A percentile compares a stretch with the other conserved stretches of the same genome.
Conservation (phyloP, 2,113 vertebrate species). For the Myiopsitta monachus region DNA sequence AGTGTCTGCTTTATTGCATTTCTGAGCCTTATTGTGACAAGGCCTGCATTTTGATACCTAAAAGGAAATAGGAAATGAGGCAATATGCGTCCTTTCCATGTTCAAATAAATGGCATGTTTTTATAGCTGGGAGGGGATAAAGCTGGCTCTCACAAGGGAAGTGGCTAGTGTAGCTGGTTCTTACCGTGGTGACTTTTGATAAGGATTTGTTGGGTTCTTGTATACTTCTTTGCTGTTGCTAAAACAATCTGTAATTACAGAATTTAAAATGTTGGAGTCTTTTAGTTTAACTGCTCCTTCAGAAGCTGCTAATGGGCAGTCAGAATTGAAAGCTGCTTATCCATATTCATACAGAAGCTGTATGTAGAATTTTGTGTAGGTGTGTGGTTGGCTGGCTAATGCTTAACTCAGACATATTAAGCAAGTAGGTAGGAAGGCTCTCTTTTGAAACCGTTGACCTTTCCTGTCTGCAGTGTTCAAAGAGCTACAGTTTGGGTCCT, state of each 20-base stretch:
- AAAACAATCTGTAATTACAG: neutral
- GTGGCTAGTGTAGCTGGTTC: neutral
- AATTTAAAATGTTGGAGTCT: neutral
- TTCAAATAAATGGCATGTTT: slow-evolving; percentile 52
- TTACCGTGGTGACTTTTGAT: neutral
- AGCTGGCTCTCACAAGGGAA: slow-evolving; percentile 29
- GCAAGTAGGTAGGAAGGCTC: neutral
- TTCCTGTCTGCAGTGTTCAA: neutral
- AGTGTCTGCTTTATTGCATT: neutral
- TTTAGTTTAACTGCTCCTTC: neutral
- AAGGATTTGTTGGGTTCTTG: slow-evolving; percentile 13
- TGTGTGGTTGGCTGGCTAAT: neutral
- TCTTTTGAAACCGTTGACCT: neutral
- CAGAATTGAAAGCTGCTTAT: neutral
- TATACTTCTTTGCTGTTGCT: neutral
- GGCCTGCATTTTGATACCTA: slow-evolving; percentile 7
- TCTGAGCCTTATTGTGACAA: neutral
- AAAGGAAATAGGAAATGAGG: slow-evolving; percentile 50
- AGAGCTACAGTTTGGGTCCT: neutral
- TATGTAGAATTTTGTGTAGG: neutral
- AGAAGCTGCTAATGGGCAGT: neutral
- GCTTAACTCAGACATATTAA: neutral
- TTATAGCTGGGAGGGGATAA: slow-evolving; percentile 47
- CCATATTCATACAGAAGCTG: neutral
- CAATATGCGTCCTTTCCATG: slow-evolving; percentile 34